These are phyloP conservation scores for Rhinolophus ferrumequinum DNA, from an alignment of 2,113 vertebrate genomes.

Conservation along the genomic window DNA sequence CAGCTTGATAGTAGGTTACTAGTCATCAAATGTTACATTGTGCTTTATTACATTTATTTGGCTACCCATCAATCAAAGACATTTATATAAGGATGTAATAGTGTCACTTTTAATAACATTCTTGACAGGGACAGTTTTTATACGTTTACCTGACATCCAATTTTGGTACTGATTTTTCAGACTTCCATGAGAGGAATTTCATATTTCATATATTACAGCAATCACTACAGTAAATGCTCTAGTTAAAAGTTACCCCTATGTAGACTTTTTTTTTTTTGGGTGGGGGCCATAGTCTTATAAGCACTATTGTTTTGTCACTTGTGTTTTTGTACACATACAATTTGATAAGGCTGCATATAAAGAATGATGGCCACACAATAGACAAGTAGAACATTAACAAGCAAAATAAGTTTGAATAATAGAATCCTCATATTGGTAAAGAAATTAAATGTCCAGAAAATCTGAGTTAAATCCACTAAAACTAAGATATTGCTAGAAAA, in stretches of 20 bases:
- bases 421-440: neutral
- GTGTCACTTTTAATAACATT: slow-evolving; percentile 68
- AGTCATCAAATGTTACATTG: slow-evolving; percentile 40
- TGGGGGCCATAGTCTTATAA: neutral
- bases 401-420: neutral
- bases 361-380: neutral
- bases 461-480: neutral
- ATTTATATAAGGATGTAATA: slow-evolving; percentile 55
- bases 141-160: neutral
- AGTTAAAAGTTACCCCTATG: neutral
- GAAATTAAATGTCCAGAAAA: neutral
- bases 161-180: neutral
- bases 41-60: slow-evolving; percentile 67
- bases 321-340: neutral
- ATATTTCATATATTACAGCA: neutral
- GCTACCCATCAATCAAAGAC: slow-evolving; percentile 61
- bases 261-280: neutral
- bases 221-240: neutral
- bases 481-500: neutral
- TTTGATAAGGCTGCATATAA: neutral
- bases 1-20: slow-evolving; percentile 30
- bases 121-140: slow-evolving; percentile 54
- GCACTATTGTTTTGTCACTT: neutral
- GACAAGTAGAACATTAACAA: neutral
- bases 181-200: slow-evolving; percentile 43